These are phyloP conservation scores for Rousettus leschenaultii DNA, from an alignment of 2,113 vertebrate species.

Conservation along the genomic window DNA sequence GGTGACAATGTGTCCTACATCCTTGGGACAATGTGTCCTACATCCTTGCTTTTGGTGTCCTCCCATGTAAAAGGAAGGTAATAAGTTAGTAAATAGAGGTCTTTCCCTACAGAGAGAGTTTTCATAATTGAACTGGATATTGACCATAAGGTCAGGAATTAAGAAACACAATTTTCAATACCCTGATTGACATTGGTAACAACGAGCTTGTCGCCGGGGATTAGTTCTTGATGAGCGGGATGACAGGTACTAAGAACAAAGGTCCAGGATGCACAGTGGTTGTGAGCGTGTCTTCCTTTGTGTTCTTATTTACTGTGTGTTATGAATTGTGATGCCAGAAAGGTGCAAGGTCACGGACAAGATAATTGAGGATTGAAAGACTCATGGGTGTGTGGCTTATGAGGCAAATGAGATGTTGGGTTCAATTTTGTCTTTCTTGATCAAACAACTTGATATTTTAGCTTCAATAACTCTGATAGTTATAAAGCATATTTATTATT, in stretches of 20 bases:
- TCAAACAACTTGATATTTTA: constrained; percentile 9
- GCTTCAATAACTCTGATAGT: background rate
- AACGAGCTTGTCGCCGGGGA: background rate
- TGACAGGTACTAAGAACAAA: background rate
- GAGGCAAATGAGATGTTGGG: background rate
- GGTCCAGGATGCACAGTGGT: rapidly evolving
- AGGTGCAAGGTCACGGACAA: background rate
- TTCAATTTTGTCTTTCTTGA: constrained; percentile 28
- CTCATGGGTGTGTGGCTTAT: background rate
- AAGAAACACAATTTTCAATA: background rate
- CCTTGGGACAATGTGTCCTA: too few relatives aligned
- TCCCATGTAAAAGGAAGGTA: background rate
- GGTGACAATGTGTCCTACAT: too few relatives aligned
- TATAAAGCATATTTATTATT: background rate
- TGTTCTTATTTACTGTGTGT: background rate
- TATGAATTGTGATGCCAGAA: background rate
- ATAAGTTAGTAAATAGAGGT: background rate
- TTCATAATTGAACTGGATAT: background rate
- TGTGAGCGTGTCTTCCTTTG: background rate
- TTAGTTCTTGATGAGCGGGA: background rate
- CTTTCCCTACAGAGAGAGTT: background rate
- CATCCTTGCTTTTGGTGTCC: background rate
- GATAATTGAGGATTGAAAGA: background rate
- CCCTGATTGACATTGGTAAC: background rate
- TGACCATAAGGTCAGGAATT: background rate